phyloP scores from a whole-genome alignment of 2,113 vertebrate genomes.

The Oncorhynchus kisutch region DNA sequence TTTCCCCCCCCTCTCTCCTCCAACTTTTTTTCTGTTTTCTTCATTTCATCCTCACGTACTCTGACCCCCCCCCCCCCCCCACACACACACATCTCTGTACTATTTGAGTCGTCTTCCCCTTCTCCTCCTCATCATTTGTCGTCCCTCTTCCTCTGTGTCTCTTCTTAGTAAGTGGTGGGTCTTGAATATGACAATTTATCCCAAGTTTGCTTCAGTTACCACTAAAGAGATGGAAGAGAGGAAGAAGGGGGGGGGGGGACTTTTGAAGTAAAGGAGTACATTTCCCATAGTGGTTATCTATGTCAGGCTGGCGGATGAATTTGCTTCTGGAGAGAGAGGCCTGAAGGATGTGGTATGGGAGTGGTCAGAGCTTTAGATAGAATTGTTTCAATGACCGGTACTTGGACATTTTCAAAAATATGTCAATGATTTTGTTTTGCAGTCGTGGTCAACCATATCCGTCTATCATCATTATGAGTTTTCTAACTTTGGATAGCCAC shows the following conservation, averaged over 20 bases:
- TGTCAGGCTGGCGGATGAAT: conserved; percentile 31
- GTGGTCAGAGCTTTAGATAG: too few species aligned
- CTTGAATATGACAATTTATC: conserved; percentile 77
- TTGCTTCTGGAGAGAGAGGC: conserved; percentile 25
- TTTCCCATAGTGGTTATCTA: conserved; percentile 55
- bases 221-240: conserved; percentile 69
- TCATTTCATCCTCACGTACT: conserved; percentile 23
- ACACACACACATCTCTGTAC: not conserved
- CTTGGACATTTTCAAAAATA: too few species aligned
- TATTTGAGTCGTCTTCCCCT: not conserved
- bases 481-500: too few species aligned
- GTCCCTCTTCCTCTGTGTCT: too few species aligned
- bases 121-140: not conserved
- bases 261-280: conserved; percentile 84
- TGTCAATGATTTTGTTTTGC: not conserved
- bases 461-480: too few species aligned
- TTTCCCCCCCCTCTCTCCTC: conserved; percentile 40
- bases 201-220: conserved; percentile 80
- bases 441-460: not conserved
- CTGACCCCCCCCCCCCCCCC: not conserved
- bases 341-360: too few species aligned
- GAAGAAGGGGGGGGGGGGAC: conserved; percentile 55
- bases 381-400: too few species aligned
- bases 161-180: conserved; percentile 72
- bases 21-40: conserved; percentile 6